Percentiles rank a stretch among this genome's conserved stretches.
phyloP scores from a whole-genome alignment of 2,888 invertebrate species.

The Timandra comae region DNA sequence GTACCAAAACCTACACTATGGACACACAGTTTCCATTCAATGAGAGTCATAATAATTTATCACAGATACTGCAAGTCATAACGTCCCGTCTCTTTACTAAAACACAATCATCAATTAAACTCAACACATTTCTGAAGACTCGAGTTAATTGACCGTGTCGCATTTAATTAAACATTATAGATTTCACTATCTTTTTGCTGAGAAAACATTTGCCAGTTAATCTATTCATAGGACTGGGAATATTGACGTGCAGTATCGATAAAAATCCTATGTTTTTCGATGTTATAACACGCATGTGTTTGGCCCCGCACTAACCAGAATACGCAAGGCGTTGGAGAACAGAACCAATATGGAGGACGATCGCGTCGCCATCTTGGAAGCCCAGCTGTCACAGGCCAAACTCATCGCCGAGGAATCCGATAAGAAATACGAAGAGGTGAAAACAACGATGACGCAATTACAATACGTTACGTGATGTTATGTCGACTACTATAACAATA shows the following conservation, averaged over 20 bases:
- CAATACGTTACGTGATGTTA: not conserved
- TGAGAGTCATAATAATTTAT: slow-evolving; percentile 20
- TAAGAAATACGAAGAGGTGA: slow-evolving; percentile 99
- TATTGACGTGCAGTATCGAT: slow-evolving; percentile 21
- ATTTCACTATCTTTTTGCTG: too few relatives aligned
- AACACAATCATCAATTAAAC: too few relatives aligned
- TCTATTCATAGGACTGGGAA: too few relatives aligned
- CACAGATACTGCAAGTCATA: slow-evolving; percentile 24
- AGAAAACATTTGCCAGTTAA: too few relatives aligned
- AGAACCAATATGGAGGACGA: slow-evolving; percentile 99
- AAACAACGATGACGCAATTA: slow-evolving; percentile 37
- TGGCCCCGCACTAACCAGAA: slow-evolving; percentile 82
- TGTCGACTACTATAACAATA: not conserved
- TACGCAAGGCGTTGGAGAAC: slow-evolving; percentile 99
- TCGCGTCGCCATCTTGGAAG: slow-evolving; percentile 97
- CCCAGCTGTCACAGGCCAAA: slow-evolving; percentile 98
- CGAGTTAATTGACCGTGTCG: too few relatives aligned
- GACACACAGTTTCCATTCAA: slow-evolving; percentile 17
- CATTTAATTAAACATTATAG: too few relatives aligned
- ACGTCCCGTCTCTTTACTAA: slow-evolving; percentile 1
- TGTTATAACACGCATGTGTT: slow-evolving; percentile 76
- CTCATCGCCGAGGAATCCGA: slow-evolving; percentile 99
- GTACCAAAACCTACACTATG: slow-evolving; percentile 6
- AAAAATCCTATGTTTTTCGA: slow-evolving; percentile 33
- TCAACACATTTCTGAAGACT: too few relatives aligned